Conservation (phyloP, 37 sponge, comb jelly and placozoan genomes). For the Cliona cf. orientalis region DNA sequence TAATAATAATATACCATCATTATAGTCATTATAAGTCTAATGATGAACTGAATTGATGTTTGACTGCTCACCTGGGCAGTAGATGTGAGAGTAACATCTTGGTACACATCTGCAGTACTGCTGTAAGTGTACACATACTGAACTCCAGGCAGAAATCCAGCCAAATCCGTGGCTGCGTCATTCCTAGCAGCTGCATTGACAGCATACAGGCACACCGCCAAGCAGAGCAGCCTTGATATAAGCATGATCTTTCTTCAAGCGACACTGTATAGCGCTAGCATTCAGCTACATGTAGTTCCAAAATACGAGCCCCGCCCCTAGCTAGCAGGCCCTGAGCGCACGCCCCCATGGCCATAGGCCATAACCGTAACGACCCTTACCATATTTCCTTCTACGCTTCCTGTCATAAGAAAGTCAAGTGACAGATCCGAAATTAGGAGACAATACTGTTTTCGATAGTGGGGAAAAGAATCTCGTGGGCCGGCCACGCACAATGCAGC, state of each 20-base stretch:
- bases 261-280: too few relatives aligned
- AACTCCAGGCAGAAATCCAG: not conserved
- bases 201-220: not conserved
- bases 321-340: too few relatives aligned
- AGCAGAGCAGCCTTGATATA: not conserved
- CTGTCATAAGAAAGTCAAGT: too few relatives aligned
- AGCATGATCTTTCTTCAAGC: not conserved
- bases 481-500: not conserved
- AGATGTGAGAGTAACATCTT: not conserved
- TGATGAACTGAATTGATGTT: not conserved
- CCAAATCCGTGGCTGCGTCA: not conserved
- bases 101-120: constrained; percentile 5
- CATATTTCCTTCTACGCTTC: too few relatives aligned
- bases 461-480: not conserved
- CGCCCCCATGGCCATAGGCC: too few relatives aligned
- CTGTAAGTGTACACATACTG: constrained; percentile 12
- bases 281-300: too few relatives aligned
- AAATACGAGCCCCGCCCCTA: too few relatives aligned
- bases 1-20: not conserved
- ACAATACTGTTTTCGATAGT: not conserved
- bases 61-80: not conserved
- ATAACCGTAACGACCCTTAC: too few relatives aligned
- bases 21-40: not conserved
- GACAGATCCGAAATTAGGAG: not conserved
- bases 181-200: too few relatives aligned